Percentiles rank a stretch among this genome's conserved stretches.
phyloP scores from a whole-genome alignment of 2,888 invertebrate genomes.

The Oscheius sp. region DNA sequence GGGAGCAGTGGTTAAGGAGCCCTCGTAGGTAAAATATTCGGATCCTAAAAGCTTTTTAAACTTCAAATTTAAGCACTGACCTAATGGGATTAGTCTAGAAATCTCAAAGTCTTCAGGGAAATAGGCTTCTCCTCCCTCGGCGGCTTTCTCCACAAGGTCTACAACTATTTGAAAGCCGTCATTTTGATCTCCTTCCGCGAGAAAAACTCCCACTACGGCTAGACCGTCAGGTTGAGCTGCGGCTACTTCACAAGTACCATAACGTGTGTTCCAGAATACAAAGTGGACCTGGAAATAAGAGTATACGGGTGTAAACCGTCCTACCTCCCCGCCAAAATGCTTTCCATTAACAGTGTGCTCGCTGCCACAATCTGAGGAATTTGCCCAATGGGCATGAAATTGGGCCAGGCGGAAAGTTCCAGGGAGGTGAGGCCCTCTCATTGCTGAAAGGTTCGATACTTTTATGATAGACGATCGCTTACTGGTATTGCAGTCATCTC shows the following conservation, averaged over 20 bases:
- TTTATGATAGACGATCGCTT: slow-evolving; percentile 5
- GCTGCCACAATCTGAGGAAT: slow-evolving; percentile 61
- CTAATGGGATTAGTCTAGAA: not conserved
- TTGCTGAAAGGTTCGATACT: slow-evolving; percentile 35
- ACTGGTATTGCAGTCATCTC: slow-evolving; percentile 50
- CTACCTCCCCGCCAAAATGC: slow-evolving; percentile 58
- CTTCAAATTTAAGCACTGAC: not conserved
- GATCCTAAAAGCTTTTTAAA: slow-evolving; percentile 41
- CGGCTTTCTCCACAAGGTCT: not conserved
- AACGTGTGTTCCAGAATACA: slow-evolving; percentile 69
- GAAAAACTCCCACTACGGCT: slow-evolving; percentile 68
- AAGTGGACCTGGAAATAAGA: slow-evolving; percentile 64
- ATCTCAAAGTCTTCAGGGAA: slow-evolving; percentile 17
- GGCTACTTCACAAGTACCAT: slow-evolving; percentile 62
- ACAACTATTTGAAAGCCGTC: not conserved
- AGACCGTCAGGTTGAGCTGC: slow-evolving; percentile 63
- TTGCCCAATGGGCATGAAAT: slow-evolving; percentile 71
- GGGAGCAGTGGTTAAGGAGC: slow-evolving; percentile 74
- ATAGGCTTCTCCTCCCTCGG: not conserved
- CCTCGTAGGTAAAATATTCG: slow-evolving; percentile 74
- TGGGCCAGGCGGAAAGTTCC: slow-evolving; percentile 61
- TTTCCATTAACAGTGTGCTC: slow-evolving; percentile 69
- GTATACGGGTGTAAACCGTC: not conserved
- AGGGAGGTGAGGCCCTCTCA: slow-evolving; percentile 51
- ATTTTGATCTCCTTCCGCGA: slow-evolving; percentile 44